A percentile compares a stretch with the other conserved stretches of the same genome.
Evolutionary conservation across 2,797 vertebrate species (phyloP).

Genomic region (Adelosebastes latens): DNA sequence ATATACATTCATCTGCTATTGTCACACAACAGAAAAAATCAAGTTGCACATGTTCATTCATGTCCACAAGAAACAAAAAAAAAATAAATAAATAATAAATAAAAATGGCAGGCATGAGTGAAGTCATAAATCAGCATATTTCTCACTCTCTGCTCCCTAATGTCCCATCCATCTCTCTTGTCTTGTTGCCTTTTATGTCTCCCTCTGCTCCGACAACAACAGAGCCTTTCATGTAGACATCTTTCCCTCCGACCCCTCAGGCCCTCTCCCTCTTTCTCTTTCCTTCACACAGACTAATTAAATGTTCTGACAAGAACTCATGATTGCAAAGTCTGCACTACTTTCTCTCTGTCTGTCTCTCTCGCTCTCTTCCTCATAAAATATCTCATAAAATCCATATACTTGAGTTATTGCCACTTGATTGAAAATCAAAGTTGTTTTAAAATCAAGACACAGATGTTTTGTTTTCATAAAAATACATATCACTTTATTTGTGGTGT

Average conservation of each 20-base stretch:
- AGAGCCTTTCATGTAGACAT: conserved; percentile 81
- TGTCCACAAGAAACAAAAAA: not conserved
- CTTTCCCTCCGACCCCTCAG: conserved; percentile 73
- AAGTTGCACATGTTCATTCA: not conserved
- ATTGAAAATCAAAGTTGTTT: not conserved
- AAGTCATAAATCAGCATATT: conserved; percentile 59
- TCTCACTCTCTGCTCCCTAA: conserved; percentile 51
- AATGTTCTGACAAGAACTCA: conserved; percentile 76
- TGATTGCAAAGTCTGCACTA: conserved; percentile 63
- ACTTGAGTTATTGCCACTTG: not conserved
- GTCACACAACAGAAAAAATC: not conserved
- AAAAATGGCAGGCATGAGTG: not conserved
- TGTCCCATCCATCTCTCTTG: conserved; percentile 77
- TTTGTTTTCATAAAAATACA: conserved; percentile 22
- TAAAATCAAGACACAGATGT: conserved; percentile 27
- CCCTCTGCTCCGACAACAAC: conserved; percentile 76
- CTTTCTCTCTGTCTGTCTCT: conserved; percentile 24
- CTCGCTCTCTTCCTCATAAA: not conserved
- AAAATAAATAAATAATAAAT: not conserved
- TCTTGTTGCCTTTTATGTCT: conserved; percentile 77
- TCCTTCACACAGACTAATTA: conserved; percentile 77
- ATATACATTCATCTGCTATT: not conserved
- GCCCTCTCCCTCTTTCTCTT: conserved; percentile 64
- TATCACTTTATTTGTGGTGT: conserved; percentile 55
- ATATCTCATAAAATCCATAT: not conserved